Percentiles rank a stretch among this genome's conserved stretches.
These are phyloP conservation scores for Trochalopteron elliotii DNA, from an alignment of 2,113 vertebrate species.

Conservation along the genomic window DNA sequence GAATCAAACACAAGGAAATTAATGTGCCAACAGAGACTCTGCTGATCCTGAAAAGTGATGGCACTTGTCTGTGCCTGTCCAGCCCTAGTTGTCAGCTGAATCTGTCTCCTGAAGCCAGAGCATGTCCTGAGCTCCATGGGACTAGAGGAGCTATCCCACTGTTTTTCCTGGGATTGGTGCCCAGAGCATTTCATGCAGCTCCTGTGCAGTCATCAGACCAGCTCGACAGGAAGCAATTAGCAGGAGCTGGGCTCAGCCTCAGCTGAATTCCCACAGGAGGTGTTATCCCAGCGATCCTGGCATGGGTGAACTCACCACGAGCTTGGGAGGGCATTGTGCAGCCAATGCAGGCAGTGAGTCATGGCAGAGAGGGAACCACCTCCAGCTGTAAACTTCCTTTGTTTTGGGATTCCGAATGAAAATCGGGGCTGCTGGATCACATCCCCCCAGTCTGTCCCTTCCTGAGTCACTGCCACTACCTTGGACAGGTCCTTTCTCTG, in stretches of 20 bases:
- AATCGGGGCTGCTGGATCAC: not conserved
- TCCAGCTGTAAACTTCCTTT: not conserved
- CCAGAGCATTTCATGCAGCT: not conserved
- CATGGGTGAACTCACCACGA: not conserved
- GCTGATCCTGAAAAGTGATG: not conserved
- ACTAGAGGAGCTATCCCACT: not conserved
- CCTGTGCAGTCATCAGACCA: conserved; percentile 2
- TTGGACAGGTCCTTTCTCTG: not conserved
- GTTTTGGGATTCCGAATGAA: not conserved
- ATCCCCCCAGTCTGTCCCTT: not conserved
- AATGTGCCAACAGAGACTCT: not conserved
- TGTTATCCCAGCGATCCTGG: not conserved
- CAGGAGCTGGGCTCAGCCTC: not conserved
- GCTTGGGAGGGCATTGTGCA: not conserved
- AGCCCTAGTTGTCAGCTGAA: not conserved
- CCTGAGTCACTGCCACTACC: not conserved
- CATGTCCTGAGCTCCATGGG: not conserved
- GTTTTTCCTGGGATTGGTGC: not conserved
- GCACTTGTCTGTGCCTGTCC: not conserved
- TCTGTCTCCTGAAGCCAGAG: not conserved
- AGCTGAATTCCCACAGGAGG: not conserved
- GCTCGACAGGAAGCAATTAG: conserved; percentile 47
- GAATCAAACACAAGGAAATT: not conserved
- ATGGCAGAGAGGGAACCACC: not conserved
- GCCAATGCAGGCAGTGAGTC: not conserved